phyloP scores from a whole-genome alignment of 1,140 invertebrate species.

The Platyscapa corneri region DNA sequence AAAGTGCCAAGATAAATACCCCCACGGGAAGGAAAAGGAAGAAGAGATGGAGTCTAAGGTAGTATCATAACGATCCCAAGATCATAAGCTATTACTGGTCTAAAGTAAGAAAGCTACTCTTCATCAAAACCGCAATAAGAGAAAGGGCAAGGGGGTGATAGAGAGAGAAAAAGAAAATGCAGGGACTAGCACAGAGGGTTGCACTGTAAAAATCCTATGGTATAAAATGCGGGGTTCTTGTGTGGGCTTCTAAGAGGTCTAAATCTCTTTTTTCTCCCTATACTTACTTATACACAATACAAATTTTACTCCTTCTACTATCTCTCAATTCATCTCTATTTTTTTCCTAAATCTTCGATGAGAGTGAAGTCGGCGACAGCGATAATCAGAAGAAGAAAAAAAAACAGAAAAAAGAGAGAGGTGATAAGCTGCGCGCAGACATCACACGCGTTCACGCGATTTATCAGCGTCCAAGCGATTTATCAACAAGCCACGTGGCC shows the following conservation, averaged over 20 bases:
- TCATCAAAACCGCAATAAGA: no score
- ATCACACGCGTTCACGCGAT: conserved; percentile 27
- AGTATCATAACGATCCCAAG: no score
- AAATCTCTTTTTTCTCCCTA: no score
- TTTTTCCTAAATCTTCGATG: background rate
- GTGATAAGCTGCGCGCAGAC: conserved; percentile 16
- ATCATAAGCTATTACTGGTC: no score
- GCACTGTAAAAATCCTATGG: background rate
- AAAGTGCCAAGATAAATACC: no score
- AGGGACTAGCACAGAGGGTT: background rate
- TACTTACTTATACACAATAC: no score
- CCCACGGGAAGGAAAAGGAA: conserved; percentile 4
- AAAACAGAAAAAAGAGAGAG: background rate
- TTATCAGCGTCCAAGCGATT: conserved; percentile 36
- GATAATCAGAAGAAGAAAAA: background rate
- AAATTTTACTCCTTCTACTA: no score
- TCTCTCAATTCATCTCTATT: background rate
- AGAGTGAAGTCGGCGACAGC: background rate
- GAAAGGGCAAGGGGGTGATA: background rate
- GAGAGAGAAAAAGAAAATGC: background rate
- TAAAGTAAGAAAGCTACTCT: no score
- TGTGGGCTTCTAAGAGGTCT: no score
- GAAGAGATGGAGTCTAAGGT: background rate
- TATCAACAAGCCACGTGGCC: conserved; percentile 38
- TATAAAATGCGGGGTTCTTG: no score